These are phyloP conservation scores for Plebejus argus DNA, from an alignment of 2,888 invertebrate species.

Conservation along the genomic window DNA sequence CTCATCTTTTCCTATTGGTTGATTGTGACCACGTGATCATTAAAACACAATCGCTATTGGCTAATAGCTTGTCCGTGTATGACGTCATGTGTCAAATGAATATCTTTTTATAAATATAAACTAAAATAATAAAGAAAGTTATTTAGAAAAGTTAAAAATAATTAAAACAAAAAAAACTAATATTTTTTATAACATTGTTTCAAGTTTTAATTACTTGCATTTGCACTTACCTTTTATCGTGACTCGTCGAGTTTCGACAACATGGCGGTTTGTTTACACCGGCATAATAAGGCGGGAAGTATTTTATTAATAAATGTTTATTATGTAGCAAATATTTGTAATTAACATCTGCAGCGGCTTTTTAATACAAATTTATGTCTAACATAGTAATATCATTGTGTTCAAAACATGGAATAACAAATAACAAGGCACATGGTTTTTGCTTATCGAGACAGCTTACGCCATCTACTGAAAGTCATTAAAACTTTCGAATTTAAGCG, in stretches of 20 bases:
- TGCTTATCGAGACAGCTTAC: conserved; percentile 57
- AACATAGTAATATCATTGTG: conserved; percentile 49
- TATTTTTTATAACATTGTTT: conserved; percentile 26
- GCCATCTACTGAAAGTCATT: conserved; percentile 52
- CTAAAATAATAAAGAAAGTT: not conserved
- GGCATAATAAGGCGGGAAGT: conserved; percentile 79
- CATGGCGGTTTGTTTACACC: conserved; percentile 82
- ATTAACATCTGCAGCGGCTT: conserved; percentile 54
- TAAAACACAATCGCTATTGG: conserved; percentile 67
- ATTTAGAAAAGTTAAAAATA: not conserved
- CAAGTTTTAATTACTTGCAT: conserved; percentile 41
- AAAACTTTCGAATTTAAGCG: conserved; percentile 49
- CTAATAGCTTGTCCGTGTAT: conserved; percentile 45
- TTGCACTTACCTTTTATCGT: conserved; percentile 57
- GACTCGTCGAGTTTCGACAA: conserved; percentile 66
- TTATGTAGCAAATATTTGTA: conserved; percentile 37
- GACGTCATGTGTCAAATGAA: conserved; percentile 57
- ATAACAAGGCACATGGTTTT: conserved; percentile 65
- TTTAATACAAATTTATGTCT: conserved; percentile 40
- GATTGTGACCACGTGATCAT: conserved; percentile 75
- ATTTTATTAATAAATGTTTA: conserved; percentile 48
- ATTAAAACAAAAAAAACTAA: not conserved
- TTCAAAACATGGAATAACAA: conserved; percentile 47
- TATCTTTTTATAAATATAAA: conserved; percentile 43
- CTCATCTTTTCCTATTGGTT: conserved; percentile 72